These are phyloP conservation scores for Hippocampus mohnikei DNA, from an alignment of 2,113 vertebrate genomes.

Conservation along the genomic window DNA sequence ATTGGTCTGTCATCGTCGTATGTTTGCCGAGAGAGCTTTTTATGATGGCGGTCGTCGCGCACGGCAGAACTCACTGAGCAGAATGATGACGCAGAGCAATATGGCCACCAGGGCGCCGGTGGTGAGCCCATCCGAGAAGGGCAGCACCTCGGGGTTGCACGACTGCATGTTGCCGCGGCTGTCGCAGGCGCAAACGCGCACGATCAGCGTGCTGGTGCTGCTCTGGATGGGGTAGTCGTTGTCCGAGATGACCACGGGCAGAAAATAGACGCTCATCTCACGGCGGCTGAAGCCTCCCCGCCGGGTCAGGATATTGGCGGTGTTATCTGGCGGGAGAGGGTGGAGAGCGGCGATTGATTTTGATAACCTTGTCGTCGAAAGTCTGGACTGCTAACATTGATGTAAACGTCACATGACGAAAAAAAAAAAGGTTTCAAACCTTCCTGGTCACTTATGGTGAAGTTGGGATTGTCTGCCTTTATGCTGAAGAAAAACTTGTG, in stretches of 20 bases:
- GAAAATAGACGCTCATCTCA: conserved; percentile 86
- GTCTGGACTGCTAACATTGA: neutral
- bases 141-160: conserved; percentile 83
- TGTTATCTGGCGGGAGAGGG: conserved; percentile 80
- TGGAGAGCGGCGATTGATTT: neutral
- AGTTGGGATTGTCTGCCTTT: conserved; percentile 91
- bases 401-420: no score
- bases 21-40: neutral
- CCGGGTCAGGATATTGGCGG: conserved; percentile 90
- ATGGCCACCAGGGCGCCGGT: conserved; percentile 87
- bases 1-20: no score
- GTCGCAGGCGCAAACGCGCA: conserved; percentile 86
- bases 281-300: conserved; percentile 88
- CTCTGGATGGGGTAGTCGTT: conserved; percentile 93
- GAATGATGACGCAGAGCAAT: conserved; percentile 85
- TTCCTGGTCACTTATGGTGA: conserved; percentile 94
- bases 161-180: conserved; percentile 85
- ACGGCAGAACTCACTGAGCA: conserved; percentile 79
- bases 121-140: conserved; percentile 85
- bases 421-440: conserved; percentile 66
- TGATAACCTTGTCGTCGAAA: neutral
- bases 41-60: no score
- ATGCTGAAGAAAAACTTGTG: conserved; percentile 98
- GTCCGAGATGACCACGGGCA: conserved; percentile 94
- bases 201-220: conserved; percentile 86